Evolutionary conservation across 2,797 vertebrate genomes (phyloP).

Genomic region (Ceryle rudis): DNA sequence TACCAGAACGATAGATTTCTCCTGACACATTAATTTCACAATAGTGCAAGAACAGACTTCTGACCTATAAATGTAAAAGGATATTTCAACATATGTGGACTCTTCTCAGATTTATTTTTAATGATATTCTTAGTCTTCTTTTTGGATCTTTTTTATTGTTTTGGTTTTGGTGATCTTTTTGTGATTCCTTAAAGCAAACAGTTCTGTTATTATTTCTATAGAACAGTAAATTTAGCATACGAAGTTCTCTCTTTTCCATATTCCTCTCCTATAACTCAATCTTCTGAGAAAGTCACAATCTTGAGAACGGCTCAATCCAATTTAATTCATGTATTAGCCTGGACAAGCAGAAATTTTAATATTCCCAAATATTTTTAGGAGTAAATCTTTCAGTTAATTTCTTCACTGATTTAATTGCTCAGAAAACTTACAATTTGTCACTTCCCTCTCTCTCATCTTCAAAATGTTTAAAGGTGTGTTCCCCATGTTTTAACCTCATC

Average conservation of each 20-base stretch:
- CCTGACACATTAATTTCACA: background rate
- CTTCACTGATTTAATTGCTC: background rate
- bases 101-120: background rate
- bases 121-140: background rate
- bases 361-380: background rate
- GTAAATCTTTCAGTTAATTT: background rate
- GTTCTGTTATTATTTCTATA: background rate
- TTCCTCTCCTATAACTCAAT: background rate
- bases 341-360: background rate
- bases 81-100: background rate
- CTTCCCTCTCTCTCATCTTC: background rate
- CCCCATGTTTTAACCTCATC: background rate
- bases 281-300: background rate
- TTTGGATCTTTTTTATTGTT: background rate
- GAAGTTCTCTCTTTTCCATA: background rate
- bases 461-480: background rate
- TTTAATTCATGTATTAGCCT: background rate
- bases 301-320: background rate
- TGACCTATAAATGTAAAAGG: background rate
- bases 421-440: background rate
- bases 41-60: background rate
- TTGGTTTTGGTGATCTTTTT: background rate
- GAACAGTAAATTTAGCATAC: background rate
- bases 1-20: background rate
- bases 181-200: background rate